Conservation (phyloP, 2,113 vertebrate genomes). For the Ascaphus truei region DNA sequence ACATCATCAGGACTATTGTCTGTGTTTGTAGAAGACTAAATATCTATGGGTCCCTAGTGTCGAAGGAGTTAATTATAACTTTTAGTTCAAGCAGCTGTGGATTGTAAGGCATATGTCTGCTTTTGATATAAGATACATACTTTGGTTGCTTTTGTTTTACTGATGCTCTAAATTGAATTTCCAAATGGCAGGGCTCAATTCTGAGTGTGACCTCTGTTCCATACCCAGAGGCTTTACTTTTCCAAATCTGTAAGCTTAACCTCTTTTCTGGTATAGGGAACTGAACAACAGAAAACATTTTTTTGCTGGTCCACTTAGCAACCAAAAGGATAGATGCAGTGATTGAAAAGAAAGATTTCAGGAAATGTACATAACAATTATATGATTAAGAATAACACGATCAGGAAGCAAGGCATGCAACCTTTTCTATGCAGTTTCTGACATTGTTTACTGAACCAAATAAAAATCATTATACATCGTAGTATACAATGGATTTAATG, state of each 20-base stretch:
- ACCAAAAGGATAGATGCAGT: too few species aligned
- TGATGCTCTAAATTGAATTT: background rate
- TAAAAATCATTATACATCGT: too few species aligned
- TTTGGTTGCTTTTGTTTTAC: background rate
- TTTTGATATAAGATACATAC: background rate
- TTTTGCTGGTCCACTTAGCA: too few species aligned
- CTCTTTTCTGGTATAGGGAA: background rate
- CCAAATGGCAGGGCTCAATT: background rate
- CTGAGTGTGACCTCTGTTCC: background rate
- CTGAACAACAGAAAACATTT: background rate
- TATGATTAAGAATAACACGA: too few species aligned
- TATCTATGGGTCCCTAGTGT: background rate
- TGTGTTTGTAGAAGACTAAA: too few species aligned
- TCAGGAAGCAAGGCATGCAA: too few species aligned
- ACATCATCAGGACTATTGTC: too few species aligned
- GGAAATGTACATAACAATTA: too few species aligned
- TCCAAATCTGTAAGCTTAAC: background rate
- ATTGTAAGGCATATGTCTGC: background rate
- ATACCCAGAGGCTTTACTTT: background rate
- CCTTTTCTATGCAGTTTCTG: too few species aligned
- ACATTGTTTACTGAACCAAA: too few species aligned
- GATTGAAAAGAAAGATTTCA: too few species aligned
- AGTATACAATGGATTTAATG: too few species aligned
- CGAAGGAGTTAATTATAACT: background rate
- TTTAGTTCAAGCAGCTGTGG: background rate